These are phyloP conservation scores for Mirounga angustirostris DNA, from an alignment of 2,113 vertebrate species.

Conservation along the genomic window DNA sequence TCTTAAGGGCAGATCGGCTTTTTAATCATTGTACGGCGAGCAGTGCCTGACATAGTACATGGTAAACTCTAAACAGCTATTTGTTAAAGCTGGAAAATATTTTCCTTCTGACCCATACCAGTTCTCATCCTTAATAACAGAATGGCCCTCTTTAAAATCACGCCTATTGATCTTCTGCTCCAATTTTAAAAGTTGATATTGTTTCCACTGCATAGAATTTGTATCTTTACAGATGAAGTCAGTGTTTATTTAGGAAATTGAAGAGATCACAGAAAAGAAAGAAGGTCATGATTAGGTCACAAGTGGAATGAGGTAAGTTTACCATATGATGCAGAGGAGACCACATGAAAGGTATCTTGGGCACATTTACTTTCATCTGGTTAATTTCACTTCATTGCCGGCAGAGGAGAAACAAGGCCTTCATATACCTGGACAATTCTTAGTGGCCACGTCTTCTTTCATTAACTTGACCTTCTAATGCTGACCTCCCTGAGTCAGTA, in stretches of 20 bases:
- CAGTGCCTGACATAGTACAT: background rate
- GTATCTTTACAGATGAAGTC: background rate
- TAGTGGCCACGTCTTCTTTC: background rate
- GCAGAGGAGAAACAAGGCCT: background rate
- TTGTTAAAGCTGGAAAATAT: slow-evolving; percentile 29
- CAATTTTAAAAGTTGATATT: background rate
- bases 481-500: background rate
- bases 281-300: background rate
- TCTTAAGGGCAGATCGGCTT: background rate
- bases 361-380: background rate
- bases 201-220: background rate
- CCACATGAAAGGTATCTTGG: background rate
- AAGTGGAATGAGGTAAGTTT: background rate
- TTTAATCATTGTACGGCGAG: background rate
- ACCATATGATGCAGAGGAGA: background rate
- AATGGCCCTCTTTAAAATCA: slow-evolving; percentile 41
- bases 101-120: slow-evolving; percentile 16
- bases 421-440: background rate
- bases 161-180: background rate
- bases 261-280: background rate
- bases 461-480: background rate
- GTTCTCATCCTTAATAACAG: background rate
- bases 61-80: background rate
- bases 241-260: background rate
- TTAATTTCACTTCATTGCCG: background rate